Conservation (phyloP, 2,113 vertebrate species). For the Aix galericulata region DNA sequence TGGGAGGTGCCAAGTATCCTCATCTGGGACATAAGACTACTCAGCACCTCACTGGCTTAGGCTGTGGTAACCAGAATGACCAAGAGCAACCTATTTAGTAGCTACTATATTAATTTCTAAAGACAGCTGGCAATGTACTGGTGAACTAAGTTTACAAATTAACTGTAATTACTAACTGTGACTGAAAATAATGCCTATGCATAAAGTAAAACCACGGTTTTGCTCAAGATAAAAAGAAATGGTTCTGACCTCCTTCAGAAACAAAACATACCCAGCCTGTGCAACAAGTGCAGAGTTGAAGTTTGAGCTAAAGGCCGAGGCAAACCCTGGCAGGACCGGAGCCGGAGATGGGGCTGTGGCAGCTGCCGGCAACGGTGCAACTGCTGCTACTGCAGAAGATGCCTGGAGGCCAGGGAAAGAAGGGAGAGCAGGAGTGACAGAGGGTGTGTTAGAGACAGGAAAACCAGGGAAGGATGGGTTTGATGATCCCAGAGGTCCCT, state of each 20-base stretch:
- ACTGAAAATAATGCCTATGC: background rate
- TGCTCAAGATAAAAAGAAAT: constrained; percentile 19
- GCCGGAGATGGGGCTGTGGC: constrained; percentile 85
- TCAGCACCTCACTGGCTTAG: background rate
- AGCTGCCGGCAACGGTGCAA: constrained; percentile 85
- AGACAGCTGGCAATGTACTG: background rate
- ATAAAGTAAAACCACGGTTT: background rate
- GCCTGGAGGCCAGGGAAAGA: constrained; percentile 92
- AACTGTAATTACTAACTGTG: background rate
- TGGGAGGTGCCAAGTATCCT: constrained; percentile 11
- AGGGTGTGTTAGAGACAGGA: constrained; percentile 84
- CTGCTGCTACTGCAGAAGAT: constrained; percentile 85
- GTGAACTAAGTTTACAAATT: background rate
- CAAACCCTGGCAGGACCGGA: constrained; percentile 92
- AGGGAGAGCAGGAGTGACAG: constrained; percentile 88
- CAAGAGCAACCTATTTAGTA: background rate
- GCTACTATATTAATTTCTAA: background rate
- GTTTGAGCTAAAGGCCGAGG: constrained; percentile 96
- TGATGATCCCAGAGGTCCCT: constrained; percentile 79
- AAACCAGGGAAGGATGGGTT: constrained; percentile 88
- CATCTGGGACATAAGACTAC: background rate
- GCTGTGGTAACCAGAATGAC: accelerated
- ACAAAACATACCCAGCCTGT: constrained; percentile 82
- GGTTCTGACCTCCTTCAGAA: constrained; percentile 21
- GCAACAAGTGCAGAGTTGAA: constrained; percentile 91